Evolutionary conservation across 2,797 vertebrate species (phyloP).

Genomic region (Thunnus albacares): DNA sequence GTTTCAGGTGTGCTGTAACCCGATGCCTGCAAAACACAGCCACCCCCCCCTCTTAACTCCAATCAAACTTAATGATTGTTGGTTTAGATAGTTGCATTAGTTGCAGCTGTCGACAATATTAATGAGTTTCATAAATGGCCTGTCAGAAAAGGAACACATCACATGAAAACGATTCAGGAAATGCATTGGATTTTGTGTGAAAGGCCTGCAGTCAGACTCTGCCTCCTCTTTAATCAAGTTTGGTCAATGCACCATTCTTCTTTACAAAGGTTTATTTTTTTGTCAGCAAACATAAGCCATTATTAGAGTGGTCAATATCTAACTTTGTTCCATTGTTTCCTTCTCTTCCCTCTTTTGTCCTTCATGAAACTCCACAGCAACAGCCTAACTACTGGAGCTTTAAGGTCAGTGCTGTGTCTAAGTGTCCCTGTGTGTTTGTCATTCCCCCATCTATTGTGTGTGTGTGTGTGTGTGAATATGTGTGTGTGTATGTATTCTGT

Average conservation of each 20-base stretch:
- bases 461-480: slow-evolving; percentile 24
- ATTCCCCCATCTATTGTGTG: slow-evolving; percentile 33
- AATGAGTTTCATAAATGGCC: slow-evolving; percentile 29
- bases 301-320: slow-evolving; percentile 41
- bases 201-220: slow-evolving; percentile 25
- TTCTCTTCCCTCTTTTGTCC: slow-evolving; percentile 55
- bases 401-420: slow-evolving; percentile 93
- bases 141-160: slow-evolving; percentile 4
- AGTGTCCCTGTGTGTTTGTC: slow-evolving; percentile 59
- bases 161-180: neutral
- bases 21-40: slow-evolving; percentile 36
- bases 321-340: slow-evolving; percentile 61
- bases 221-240: slow-evolving; percentile 4
- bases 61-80: slow-evolving; percentile 38
- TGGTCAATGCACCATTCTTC: neutral
- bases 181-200: slow-evolving; percentile 19
- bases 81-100: slow-evolving; percentile 22
- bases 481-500: slow-evolving; percentile 22
- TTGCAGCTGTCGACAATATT: slow-evolving; percentile 41
- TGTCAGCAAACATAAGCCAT: slow-evolving; percentile 3
- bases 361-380: slow-evolving; percentile 84
- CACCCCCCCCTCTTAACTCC: slow-evolving; percentile 19
- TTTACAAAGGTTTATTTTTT: slow-evolving; percentile 2
- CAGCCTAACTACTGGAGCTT: slow-evolving; percentile 99
- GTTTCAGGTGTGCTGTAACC: slow-evolving; percentile 61